phyloP scores from a whole-genome alignment of 1,140 invertebrate species.

The Heliconius congener region DNA sequence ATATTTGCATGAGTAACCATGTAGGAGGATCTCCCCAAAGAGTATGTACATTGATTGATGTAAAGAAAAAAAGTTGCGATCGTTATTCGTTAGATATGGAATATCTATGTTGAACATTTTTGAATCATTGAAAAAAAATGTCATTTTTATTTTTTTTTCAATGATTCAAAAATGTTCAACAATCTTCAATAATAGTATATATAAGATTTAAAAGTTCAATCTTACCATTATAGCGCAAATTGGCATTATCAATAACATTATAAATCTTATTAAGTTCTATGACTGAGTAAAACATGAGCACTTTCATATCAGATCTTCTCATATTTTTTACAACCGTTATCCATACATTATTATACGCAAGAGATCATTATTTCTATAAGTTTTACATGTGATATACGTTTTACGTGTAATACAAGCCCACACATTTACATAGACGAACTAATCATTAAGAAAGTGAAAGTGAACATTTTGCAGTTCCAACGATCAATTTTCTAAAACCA shows the following conservation, averaged over 20 bases:
- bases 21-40: no score
- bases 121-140: neutral
- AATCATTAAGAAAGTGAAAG: constrained; percentile 57
- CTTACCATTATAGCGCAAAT: neutral
- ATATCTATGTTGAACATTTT: neutral
- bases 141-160: neutral
- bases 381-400: neutral
- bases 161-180: no score
- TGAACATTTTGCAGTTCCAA: constrained; percentile 34
- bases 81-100: neutral
- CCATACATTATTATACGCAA: constrained; percentile 9
- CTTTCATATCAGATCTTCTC: neutral
- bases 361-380: neutral
- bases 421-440: constrained; percentile 21
- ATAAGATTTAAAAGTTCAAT: neutral
- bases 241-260: neutral
- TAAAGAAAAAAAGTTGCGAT: no score
- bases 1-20: no score
- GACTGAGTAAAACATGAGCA: neutral
- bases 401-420: constrained; percentile 6
- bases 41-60: no score
- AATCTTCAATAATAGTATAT: neutral
- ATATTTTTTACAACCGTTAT: neutral
- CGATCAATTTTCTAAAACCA: constrained; percentile 47
- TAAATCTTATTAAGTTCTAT: neutral